Conservation (phyloP, 2,888 invertebrate species). For the Lithophane socia region DNA sequence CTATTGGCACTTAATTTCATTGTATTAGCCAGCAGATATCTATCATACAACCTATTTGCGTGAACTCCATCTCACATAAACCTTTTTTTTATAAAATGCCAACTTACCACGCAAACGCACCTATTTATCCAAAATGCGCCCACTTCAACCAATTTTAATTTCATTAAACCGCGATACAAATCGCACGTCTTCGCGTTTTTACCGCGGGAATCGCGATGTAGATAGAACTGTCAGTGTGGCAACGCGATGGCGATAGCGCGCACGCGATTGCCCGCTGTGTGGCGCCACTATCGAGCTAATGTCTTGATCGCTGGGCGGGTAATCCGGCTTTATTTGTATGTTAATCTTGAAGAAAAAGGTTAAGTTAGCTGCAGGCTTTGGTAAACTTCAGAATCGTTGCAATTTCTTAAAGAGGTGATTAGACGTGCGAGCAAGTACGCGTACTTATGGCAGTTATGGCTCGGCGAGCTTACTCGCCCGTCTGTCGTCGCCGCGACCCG, state of each 20-base stretch:
- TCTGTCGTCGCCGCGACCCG: too few species aligned
- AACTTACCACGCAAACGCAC: constrained; percentile 15
- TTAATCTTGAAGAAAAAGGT: constrained; percentile 39
- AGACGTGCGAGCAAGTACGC: too few species aligned
- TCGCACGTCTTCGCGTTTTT: constrained; percentile 59
- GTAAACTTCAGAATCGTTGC: not conserved
- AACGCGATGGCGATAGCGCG: constrained; percentile 55
- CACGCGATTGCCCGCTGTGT: constrained; percentile 66
- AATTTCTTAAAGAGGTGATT: constrained; percentile 6
- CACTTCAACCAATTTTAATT: constrained; percentile 61
- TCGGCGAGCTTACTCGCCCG: too few species aligned
- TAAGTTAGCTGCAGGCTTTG: constrained; percentile 26
- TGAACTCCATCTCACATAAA: too few species aligned
- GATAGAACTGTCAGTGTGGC: constrained; percentile 71
- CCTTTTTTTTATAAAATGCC: constrained; percentile 9
- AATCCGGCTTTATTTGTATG: constrained; percentile 57
- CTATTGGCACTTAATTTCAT: not conserved
- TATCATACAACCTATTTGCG: too few species aligned
- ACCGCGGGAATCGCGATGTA: constrained; percentile 58
- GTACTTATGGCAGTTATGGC: too few species aligned
- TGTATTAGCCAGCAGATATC: too few species aligned
- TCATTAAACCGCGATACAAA: constrained; percentile 57
- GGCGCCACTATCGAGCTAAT: constrained; percentile 55
- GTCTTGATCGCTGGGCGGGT: constrained; percentile 55
- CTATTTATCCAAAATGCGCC: constrained; percentile 21